These are phyloP conservation scores for Oreochromis tanganicae DNA, from an alignment of 2,113 vertebrate species.

Conservation along the genomic window DNA sequence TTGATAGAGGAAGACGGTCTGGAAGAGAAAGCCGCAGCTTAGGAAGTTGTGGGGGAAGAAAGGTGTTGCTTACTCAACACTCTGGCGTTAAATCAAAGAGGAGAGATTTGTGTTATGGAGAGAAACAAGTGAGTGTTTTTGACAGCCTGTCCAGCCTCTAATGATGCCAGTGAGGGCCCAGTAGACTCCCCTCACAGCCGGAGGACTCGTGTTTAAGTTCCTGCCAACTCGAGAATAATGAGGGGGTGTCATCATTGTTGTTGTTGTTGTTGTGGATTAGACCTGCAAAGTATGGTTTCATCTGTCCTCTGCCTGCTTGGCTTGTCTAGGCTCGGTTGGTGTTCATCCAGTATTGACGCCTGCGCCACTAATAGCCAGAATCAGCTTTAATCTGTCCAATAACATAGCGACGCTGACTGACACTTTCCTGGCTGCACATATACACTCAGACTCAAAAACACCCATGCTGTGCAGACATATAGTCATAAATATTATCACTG, in stretches of 20 bases:
- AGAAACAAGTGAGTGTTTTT: slow-evolving; percentile 56
- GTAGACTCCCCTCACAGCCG: slow-evolving; percentile 40
- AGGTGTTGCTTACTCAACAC: slow-evolving; percentile 51
- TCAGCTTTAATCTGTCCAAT: slow-evolving; percentile 54
- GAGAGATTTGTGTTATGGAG: slow-evolving; percentile 27
- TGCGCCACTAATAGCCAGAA: slow-evolving; percentile 49
- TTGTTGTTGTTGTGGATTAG: slow-evolving; percentile 58
- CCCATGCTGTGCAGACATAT: slow-evolving; percentile 11
- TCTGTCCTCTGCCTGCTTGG: slow-evolving; percentile 49
- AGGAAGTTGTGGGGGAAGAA: slow-evolving; percentile 28
- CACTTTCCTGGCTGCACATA: slow-evolving; percentile 32
- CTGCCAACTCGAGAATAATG: slow-evolving; percentile 56
- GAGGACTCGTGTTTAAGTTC: slow-evolving; percentile 53
- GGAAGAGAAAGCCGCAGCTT: slow-evolving; percentile 14
- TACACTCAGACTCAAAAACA: not conserved
- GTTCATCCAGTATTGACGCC: slow-evolving; percentile 55
- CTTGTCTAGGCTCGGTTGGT: slow-evolving; percentile 57
- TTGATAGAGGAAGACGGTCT: slow-evolving; percentile 5
- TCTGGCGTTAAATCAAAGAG: slow-evolving; percentile 56
- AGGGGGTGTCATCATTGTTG: slow-evolving; percentile 51
- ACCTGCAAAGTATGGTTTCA: slow-evolving; percentile 13
- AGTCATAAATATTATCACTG: not conserved
- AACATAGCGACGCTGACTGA: slow-evolving; percentile 37
- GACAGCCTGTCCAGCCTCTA: slow-evolving; percentile 64
- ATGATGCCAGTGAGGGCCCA: slow-evolving; percentile 43